A percentile compares a stretch with the other conserved stretches of the same genome.
Evolutionary conservation across 2,888 invertebrate genomes (phyloP).

Genomic region (Achlya flavicornis): DNA sequence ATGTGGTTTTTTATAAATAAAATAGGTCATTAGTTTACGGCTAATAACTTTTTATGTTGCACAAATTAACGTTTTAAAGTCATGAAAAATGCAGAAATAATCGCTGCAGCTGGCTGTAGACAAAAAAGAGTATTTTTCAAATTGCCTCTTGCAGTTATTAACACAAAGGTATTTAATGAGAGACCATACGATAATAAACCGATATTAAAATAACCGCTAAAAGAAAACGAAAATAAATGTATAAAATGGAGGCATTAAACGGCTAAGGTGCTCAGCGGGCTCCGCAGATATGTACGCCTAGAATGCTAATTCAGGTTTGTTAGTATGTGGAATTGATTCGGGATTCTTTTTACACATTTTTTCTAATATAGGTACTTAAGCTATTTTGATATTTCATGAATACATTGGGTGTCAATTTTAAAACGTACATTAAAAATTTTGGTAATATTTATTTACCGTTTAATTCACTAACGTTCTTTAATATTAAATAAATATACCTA

Average conservation of each 20-base stretch:
- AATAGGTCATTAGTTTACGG: conserved; percentile 24
- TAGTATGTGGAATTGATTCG: background rate
- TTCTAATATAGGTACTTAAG: background rate
- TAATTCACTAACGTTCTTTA: background rate
- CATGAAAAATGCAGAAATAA: conserved; percentile 1
- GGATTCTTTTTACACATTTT: background rate
- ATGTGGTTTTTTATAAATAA: conserved; percentile 20
- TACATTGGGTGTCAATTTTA: background rate
- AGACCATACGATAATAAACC: conserved; percentile 44
- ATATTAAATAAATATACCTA: too few relatives aligned
- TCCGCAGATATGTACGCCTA: conserved; percentile 10
- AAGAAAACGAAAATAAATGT: conserved; percentile 33
- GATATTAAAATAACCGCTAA: conserved; percentile 50
- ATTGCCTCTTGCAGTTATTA: conserved; percentile 38
- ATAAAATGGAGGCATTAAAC: conserved; percentile 22
- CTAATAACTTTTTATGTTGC: conserved; percentile 18
- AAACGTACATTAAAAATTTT: background rate
- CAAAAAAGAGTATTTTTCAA: background rate
- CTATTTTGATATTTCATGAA: background rate
- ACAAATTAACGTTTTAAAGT: conserved; percentile 9
- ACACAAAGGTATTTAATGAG: conserved; percentile 57
- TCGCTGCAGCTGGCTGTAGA: conserved; percentile 1
- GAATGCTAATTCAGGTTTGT: conserved; percentile 15
- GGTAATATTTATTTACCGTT: too few relatives aligned
- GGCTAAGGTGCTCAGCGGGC: conserved; percentile 14